Evolutionary conservation across 1,140 invertebrate genomes (phyloP).

Genomic region (Aphaenogaster rudis): DNA sequence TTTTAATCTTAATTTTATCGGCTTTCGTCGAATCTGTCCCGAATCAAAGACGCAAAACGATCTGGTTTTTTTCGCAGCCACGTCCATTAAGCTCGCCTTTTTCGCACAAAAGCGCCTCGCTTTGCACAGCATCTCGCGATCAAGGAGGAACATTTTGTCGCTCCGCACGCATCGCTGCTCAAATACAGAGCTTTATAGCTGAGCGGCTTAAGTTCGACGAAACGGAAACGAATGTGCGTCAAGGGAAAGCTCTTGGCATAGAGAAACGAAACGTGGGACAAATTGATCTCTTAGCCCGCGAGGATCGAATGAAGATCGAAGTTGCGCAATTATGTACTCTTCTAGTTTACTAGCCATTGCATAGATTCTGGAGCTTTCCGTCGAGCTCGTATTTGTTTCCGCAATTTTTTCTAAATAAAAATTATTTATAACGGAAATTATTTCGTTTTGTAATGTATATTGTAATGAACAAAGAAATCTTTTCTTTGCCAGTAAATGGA

Average conservation of each 20-base stretch:
- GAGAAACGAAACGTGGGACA: constrained; percentile 18
- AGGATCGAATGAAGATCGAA: not conserved
- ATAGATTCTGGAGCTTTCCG: not conserved
- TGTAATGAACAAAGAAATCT: too few species aligned
- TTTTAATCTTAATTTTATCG: constrained; percentile 18
- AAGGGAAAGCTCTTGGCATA: constrained; percentile 30
- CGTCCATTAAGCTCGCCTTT: constrained; percentile 53
- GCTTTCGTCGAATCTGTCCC: not conserved
- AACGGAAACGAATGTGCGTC: constrained; percentile 43
- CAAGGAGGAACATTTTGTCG: constrained; percentile 44
- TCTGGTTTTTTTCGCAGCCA: constrained; percentile 51
- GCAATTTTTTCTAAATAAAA: not conserved
- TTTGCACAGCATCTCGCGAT: constrained; percentile 14
- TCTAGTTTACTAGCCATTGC: not conserved
- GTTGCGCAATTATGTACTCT: not conserved
- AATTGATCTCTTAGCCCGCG: constrained; percentile 46
- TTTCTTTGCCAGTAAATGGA: too few species aligned
- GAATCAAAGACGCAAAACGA: constrained; percentile 42
- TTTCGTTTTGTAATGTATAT: too few species aligned
- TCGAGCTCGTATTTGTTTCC: not conserved
- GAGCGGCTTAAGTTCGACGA: constrained; percentile 38
- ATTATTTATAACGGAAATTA: too few species aligned
- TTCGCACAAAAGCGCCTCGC: constrained; percentile 49
- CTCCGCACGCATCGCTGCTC: constrained; percentile 42
- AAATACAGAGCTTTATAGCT: constrained; percentile 44